Evolutionary conservation across 2,797 vertebrate species (phyloP).

Genomic region (Manis crassicaudata): DNA sequence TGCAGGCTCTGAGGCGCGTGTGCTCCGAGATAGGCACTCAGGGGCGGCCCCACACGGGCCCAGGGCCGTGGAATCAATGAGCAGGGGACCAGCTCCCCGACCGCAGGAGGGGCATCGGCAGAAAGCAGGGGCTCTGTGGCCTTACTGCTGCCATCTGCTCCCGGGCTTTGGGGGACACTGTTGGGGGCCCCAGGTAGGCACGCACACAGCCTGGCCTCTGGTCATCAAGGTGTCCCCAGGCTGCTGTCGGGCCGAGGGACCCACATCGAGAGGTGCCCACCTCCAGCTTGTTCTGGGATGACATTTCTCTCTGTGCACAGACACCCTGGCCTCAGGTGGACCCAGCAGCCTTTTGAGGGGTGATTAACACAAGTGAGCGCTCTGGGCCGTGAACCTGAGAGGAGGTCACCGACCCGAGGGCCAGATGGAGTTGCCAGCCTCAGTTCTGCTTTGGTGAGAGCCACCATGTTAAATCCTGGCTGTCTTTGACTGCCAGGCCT

Average conservation of each 20-base stretch:
- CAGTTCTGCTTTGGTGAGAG: neutral
- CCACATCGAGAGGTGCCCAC: accelerated
- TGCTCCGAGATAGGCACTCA: neutral
- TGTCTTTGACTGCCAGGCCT: neutral
- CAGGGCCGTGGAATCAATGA: neutral
- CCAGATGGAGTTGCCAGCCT: neutral
- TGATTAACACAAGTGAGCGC: accelerated
- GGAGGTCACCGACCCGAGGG: neutral
- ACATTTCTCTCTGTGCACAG: neutral
- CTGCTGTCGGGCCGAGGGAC: neutral
- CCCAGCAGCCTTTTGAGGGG: neutral
- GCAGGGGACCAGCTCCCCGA: accelerated
- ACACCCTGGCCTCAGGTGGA: accelerated
- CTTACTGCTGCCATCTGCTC: neutral
- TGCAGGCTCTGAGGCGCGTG: accelerated
- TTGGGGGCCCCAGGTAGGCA: too few relatives aligned
- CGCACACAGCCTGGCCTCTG: accelerated
- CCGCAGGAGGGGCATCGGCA: neutral
- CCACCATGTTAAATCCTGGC: neutral
- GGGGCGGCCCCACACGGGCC: accelerated
- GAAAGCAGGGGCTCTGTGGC: neutral
- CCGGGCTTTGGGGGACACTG: neutral
- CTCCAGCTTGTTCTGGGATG: neutral
- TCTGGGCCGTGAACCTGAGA: neutral
- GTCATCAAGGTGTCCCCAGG: neutral